Evolutionary conservation across 2,113 vertebrate genomes (phyloP).

Genomic region (Puffinus mauretanicus): DNA sequence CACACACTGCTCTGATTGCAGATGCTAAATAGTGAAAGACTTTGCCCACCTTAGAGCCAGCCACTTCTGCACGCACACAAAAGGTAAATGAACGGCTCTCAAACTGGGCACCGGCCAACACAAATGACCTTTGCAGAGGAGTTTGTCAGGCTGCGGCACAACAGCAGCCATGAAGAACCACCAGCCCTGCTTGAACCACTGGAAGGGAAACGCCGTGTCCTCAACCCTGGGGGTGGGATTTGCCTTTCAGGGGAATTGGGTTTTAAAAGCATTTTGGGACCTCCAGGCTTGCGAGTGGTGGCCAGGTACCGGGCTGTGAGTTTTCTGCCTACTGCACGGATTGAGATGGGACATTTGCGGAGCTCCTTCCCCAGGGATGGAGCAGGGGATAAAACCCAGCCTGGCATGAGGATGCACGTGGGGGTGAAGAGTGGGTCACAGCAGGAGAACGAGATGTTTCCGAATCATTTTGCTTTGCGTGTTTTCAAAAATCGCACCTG

Average conservation of each 20-base stretch:
- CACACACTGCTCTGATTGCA: background rate
- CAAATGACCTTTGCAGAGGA: background rate
- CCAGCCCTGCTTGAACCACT: background rate
- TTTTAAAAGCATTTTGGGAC: background rate
- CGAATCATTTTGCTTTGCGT: fast-evolving
- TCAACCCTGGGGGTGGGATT: background rate
- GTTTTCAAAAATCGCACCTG: background rate
- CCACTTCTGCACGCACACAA: background rate
- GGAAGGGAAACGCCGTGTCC: background rate
- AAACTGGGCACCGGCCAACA: background rate
- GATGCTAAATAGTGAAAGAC: fast-evolving
- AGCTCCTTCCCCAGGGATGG: background rate
- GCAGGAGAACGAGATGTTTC: background rate
- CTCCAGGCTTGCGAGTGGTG: background rate
- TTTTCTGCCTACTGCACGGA: background rate
- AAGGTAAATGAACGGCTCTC: background rate
- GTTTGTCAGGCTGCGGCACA: background rate
- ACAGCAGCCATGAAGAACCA: background rate
- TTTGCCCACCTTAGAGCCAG: background rate
- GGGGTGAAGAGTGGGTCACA: background rate
- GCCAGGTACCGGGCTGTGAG: background rate
- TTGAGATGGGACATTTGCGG: background rate
- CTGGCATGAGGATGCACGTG: background rate
- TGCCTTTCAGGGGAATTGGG: background rate
- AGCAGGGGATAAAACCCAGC: background rate